These are phyloP conservation scores for Chrysomallon squamiferum DNA, from an alignment of 1,140 invertebrate genomes.

Conservation along the genomic window DNA sequence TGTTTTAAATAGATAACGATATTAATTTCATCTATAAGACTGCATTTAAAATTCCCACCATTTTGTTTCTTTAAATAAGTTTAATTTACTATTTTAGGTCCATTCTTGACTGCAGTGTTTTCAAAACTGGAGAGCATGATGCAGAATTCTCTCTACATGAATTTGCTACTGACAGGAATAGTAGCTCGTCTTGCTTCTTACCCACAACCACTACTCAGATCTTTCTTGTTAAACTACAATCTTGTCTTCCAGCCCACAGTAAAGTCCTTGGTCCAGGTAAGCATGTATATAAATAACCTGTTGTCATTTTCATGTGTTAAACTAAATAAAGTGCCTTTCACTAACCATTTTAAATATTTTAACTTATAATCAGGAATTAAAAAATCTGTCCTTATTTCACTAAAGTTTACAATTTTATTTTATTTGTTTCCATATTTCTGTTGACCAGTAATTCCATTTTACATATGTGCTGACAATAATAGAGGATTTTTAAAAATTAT, in stretches of 20 bases:
- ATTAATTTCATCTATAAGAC: too few relatives aligned
- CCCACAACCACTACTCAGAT: conserved; percentile 85
- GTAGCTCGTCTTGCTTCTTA: conserved; percentile 86
- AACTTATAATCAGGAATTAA: too few relatives aligned
- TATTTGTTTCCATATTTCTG: too few relatives aligned
- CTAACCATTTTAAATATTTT: neutral
- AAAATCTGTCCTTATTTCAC: too few relatives aligned
- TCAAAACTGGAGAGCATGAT: conserved; percentile 84
- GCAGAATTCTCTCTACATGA: conserved; percentile 84
- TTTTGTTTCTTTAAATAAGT: too few relatives aligned
- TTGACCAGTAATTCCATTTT: too few relatives aligned
- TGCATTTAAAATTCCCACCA: too few relatives aligned
- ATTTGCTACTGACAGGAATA: conserved; percentile 87
- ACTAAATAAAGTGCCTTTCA: neutral
- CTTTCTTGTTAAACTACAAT: conserved; percentile 85
- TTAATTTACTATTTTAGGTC: conserved; percentile 66
- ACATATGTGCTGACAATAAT: too few relatives aligned
- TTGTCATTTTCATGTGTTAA: neutral
- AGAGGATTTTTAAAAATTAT: too few relatives aligned
- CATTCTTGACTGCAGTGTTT: conserved; percentile 83
- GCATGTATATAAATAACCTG: neutral
- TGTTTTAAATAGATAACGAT: too few relatives aligned
- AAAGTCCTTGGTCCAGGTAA: conserved; percentile 87
- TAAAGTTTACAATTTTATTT: too few relatives aligned
- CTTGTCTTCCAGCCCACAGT: conserved; percentile 88